phyloP scores from a whole-genome alignment of 2,888 invertebrate species.

The Euproctis similis region DNA sequence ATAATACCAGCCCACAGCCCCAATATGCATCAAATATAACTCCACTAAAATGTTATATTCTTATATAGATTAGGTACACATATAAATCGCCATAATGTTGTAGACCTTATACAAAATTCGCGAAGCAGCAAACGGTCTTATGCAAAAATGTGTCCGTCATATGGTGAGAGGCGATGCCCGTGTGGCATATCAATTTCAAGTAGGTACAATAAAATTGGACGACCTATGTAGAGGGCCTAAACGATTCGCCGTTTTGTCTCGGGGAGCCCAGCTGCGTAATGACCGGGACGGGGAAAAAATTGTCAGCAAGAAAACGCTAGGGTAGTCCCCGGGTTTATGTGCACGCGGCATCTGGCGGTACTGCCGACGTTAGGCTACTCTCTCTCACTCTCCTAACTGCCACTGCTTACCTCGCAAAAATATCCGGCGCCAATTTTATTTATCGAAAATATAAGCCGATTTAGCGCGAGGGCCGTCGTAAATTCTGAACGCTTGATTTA shows the following conservation, averaged over 20 bases:
- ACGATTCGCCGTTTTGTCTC: slow-evolving; percentile 76
- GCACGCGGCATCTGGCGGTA: slow-evolving; percentile 62
- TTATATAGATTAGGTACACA: too few relatives aligned
- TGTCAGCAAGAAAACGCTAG: slow-evolving; percentile 76
- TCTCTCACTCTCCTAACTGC: slow-evolving; percentile 71
- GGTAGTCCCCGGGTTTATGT: slow-evolving; percentile 74
- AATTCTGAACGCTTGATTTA: slow-evolving; percentile 71
- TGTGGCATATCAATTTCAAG: slow-evolving; percentile 72
- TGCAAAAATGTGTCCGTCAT: slow-evolving; percentile 45
- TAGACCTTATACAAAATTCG: slow-evolving; percentile 31
- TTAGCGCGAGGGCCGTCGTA: slow-evolving; percentile 72
- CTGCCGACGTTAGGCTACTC: slow-evolving; percentile 53
- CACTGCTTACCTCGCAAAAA: slow-evolving; percentile 75
- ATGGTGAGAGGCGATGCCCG: slow-evolving; percentile 44
- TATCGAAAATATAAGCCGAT: slow-evolving; percentile 77
- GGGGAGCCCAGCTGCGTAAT: slow-evolving; percentile 74
- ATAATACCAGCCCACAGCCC: too few relatives aligned
- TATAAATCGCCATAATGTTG: too few relatives aligned
- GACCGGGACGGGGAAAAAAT: slow-evolving; percentile 75
- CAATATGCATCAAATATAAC: too few relatives aligned
- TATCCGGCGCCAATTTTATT: slow-evolving; percentile 76
- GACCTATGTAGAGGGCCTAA: slow-evolving; percentile 75
- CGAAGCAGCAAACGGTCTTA: slow-evolving; percentile 38
- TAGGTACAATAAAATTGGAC: slow-evolving; percentile 75
- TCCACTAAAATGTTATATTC: too few relatives aligned